Evolutionary conservation across 2,113 vertebrate genomes (phyloP).

Genomic region (human (Homo sapiens)): GRCh38 chr13:109346001-109346500

Average conservation of each 20-base stretch:
- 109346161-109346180: neutral
- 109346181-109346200: neutral
- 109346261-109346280: neutral
- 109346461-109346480: neutral
- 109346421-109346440: neutral
- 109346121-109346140: accelerated
- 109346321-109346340: neutral
- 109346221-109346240: neutral
- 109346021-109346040: neutral
- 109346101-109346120: neutral
- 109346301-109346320: neutral
- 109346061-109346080: neutral
- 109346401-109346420: neutral
- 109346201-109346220: neutral
- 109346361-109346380: neutral
- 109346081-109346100: no score
- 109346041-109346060: neutral
- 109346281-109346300: accelerated
- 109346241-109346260: no score
- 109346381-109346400: neutral
- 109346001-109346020: neutral
- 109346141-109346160: neutral
- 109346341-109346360: neutral
- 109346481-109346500: neutral
- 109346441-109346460: neutral